A percentile compares a stretch with the other conserved stretches of the same genome.
Evolutionary conservation across 2,113 vertebrate genomes (phyloP).

Genomic region (Sceloporus undulatus): DNA sequence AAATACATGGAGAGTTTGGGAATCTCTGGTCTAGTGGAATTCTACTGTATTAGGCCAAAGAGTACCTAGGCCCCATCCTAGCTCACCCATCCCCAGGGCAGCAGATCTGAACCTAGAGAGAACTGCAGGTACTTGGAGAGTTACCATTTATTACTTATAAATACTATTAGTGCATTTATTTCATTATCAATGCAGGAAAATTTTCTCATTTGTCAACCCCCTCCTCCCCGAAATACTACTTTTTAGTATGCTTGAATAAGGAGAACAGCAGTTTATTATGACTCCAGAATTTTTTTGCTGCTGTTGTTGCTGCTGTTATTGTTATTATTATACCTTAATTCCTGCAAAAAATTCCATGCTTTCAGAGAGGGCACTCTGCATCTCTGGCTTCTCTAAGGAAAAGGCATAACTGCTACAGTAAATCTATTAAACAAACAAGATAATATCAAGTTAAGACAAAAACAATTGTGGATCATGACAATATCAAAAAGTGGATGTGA

Average conservation of each 20-base stretch:
- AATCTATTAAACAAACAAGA: conserved; percentile 75
- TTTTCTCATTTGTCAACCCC: neutral
- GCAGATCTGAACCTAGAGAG: neutral
- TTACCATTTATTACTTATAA: neutral
- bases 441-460: conserved; percentile 27
- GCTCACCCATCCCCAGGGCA: neutral
- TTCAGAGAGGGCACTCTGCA: conserved; percentile 78
- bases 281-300: neutral
- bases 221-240: neutral
- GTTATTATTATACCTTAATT: conserved; percentile 81
- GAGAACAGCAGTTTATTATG: neutral
- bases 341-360: conserved; percentile 91
- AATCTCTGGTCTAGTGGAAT: no score
- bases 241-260: neutral
- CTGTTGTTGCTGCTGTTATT: neutral
- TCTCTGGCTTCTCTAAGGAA: conserved; percentile 82
- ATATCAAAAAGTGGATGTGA: neutral
- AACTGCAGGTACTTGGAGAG: neutral
- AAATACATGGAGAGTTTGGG: no score
- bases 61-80: neutral
- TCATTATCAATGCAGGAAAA: neutral
- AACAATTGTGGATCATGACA: neutral
- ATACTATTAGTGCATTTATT: neutral
- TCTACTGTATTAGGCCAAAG: no score
- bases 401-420: conserved; percentile 88